Base-by-base conservation (phyloP, 2,888 invertebrate genomes). In the Azorinus chamasolen region DNA sequence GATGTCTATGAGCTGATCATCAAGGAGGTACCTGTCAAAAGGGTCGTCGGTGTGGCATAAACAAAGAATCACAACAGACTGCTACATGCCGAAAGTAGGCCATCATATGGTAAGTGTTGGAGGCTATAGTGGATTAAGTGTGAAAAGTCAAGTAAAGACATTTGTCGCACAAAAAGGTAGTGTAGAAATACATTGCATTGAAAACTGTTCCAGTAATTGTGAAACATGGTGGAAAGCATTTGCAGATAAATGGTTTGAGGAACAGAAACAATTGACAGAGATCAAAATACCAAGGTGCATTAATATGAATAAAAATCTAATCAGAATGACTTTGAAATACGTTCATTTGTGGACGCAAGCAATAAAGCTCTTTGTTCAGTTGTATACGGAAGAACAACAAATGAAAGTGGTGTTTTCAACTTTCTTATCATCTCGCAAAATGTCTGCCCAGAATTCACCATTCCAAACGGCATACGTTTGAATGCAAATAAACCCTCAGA, bases 321-420 rank as follows among this genome's bases (percentile, higher is more conserved):
- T 10, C 50, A 59, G 20, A 27, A 27, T 24, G 32, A 55, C n/a
- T 39, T 24, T 25, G 27, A 57, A 18, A 22, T 75, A 14, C 80
- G 77, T 37, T 63, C 76, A 14, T 80, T 81, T 53, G 64, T 43
- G 3, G 83, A 81, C 65, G 79, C 81, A 0, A 79, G 79, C 0
- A 18, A 46, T 18, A 37, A 58, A 6, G 74, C 77, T 5, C 69
- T 68, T 48, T 65, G 62, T 6, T 55, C 71, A 12, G 74, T 61
- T 12, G 59, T 72, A 8, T 79, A 82, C 48, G 41, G 50, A 8
- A 65, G 68, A 48, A 45, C 39, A 16, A 46, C 51, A 16, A 22
- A 37, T 1, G 58, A 51, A 22, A 27, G 43, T 2, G 25, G 10
- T 14, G 22, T 57, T 14, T 46, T 24, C 18, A 39, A 24, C 2